A percentile compares a stretch with the other conserved stretches of the same genome.
phyloP scores from a whole-genome alignment of 2,113 vertebrate species.

The Nothobranchius kuhntae region DNA sequence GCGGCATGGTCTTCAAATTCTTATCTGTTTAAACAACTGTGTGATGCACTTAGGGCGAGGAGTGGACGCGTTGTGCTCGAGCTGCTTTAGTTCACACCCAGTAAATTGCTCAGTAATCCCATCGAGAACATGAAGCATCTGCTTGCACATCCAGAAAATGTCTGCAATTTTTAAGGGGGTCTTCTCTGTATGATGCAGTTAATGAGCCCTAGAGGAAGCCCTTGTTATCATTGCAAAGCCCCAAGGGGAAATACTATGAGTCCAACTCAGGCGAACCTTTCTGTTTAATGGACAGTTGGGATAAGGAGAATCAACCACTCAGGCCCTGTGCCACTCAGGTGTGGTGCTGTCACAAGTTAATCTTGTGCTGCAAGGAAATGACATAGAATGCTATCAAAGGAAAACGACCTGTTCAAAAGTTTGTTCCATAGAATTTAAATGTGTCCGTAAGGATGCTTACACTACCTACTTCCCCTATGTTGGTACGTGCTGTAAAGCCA shows the following conservation, averaged over 20 bases:
- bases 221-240: constrained; percentile 57
- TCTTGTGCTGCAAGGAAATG: too few relatives aligned
- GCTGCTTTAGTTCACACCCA: constrained; percentile 50
- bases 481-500: too few relatives aligned
- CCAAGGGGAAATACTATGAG: constrained; percentile 5
- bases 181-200: constrained; percentile 58
- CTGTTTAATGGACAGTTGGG: constrained; percentile 13
- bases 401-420: too few relatives aligned
- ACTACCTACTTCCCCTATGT: too few relatives aligned
- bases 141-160: constrained; percentile 48
- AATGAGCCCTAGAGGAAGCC: constrained; percentile 65
- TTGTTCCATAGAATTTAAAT: too few relatives aligned
- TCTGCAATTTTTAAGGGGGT: constrained; percentile 64
- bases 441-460: too few relatives aligned
- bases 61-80: constrained; percentile 6
- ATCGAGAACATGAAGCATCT: constrained; percentile 46
- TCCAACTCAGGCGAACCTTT: constrained; percentile 22
- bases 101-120: constrained; percentile 64
- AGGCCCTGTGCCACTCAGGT: not conserved
- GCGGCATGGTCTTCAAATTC: not conserved
- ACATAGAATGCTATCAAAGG: too few relatives aligned
- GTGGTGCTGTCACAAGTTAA: too few relatives aligned
- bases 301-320: constrained; percentile 11
- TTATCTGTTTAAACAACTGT: constrained; percentile 8
- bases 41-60: constrained; percentile 16